Conservation (phyloP, 2,797 vertebrate genomes). For the Onychomys leucogaster region DNA sequence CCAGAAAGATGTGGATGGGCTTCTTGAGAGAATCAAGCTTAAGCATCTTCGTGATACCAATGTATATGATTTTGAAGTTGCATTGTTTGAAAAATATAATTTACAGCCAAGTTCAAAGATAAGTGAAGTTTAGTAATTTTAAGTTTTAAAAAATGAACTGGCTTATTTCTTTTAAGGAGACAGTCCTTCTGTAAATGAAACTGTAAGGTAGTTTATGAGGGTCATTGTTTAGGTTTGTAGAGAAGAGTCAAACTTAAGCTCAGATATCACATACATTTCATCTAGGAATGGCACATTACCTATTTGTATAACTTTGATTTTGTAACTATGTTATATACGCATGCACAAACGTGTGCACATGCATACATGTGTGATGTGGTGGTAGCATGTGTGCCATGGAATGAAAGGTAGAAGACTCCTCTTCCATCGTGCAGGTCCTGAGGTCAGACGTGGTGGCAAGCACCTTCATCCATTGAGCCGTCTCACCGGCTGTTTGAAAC, state of each 20-base stretch:
- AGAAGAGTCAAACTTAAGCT: neutral
- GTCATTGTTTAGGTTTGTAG: neutral
- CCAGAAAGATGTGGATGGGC: neutral
- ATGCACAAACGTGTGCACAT: neutral
- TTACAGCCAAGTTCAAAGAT: neutral
- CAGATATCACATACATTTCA: neutral
- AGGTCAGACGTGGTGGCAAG: neutral
- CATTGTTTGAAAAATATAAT: neutral
- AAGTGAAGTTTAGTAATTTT: neutral
- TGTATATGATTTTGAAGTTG: neutral
- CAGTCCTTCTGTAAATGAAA: neutral
- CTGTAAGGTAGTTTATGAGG: neutral
- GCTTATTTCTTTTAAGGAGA: neutral
- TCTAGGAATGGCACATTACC: neutral
- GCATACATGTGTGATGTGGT: neutral
- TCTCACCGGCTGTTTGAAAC: neutral
- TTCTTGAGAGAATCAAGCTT: neutral
- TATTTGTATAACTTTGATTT: neutral
- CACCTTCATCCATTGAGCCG: neutral
- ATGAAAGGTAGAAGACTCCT: neutral
- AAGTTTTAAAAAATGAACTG: neutral
- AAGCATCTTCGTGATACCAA: neutral
- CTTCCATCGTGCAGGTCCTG: neutral
- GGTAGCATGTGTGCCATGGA: neutral
- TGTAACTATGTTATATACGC: neutral